phyloP scores from a whole-genome alignment of 2,113 vertebrate genomes.

The Forbesichthys agassizii region DNA sequence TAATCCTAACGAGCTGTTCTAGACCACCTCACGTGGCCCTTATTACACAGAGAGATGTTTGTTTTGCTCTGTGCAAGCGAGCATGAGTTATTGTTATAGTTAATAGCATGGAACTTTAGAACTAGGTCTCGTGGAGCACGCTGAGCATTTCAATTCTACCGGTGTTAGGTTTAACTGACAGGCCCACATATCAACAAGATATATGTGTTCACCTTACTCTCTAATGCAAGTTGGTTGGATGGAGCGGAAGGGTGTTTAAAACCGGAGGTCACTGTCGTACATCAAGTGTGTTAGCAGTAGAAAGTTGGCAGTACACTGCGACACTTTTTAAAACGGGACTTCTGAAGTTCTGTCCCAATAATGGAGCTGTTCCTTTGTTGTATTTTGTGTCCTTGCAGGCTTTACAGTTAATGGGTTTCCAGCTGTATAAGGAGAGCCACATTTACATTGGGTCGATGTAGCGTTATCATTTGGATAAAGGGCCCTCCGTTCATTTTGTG shows the following conservation, averaged over 20 bases:
- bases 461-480: not conserved
- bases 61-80: not conserved
- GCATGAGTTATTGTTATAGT: not conserved
- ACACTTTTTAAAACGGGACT: not conserved
- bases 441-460: not conserved
- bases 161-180: not conserved
- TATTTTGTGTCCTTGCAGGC: not conserved
- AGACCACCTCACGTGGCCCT: not conserved
- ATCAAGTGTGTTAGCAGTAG: not conserved
- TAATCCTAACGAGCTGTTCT: not conserved
- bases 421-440: not conserved
- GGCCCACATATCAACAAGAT: not conserved
- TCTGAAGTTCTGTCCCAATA: conserved; percentile 7
- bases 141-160: not conserved
- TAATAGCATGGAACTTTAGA: not conserved
- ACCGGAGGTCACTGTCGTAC: not conserved
- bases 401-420: conserved; percentile 5
- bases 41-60: not conserved
- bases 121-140: not conserved
- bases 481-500: no score
- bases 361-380: conserved; percentile 3
- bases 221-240: not conserved
- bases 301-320: not conserved
- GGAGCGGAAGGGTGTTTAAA: not conserved
- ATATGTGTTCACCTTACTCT: not conserved